Conservation (phyloP, 2,888 invertebrate genomes). For the Uropetala carovei region DNA sequence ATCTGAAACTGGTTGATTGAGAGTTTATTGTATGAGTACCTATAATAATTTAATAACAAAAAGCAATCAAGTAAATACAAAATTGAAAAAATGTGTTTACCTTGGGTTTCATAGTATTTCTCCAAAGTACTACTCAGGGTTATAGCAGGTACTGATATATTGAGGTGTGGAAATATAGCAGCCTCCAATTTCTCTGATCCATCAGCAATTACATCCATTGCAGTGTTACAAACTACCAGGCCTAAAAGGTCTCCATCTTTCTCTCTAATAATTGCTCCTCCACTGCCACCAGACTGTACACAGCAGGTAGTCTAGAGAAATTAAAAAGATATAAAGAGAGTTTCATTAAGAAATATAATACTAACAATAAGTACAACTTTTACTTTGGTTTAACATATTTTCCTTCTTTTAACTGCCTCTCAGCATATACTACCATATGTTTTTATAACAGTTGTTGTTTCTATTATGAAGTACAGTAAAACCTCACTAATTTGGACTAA, state of each 20-base stretch:
- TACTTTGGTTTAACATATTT: too few relatives aligned
- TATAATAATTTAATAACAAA: too few relatives aligned
- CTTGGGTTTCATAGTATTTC: neutral
- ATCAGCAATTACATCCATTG: neutral
- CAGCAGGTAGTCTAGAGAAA: conserved; percentile 36
- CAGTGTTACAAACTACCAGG: conserved; percentile 46
- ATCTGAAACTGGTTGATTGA: too few relatives aligned
- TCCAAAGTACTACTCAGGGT: neutral
- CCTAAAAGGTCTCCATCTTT: conserved; percentile 12
- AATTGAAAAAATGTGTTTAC: neutral
- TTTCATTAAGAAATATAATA: too few relatives aligned
- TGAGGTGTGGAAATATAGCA: neutral
- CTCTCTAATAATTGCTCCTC: conserved; percentile 13
- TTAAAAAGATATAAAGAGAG: neutral
- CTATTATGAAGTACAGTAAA: too few relatives aligned
- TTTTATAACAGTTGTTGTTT: too few relatives aligned
- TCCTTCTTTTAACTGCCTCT: too few relatives aligned
- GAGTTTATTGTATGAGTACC: too few relatives aligned
- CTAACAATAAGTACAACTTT: too few relatives aligned
- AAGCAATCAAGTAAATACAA: neutral
- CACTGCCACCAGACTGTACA: conserved; percentile 23
- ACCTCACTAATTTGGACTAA: too few relatives aligned
- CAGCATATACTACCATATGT: too few relatives aligned
- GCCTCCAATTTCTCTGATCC: neutral
- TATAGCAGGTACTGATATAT: conserved; percentile 37